Conservation (phyloP, 2,113 vertebrate genomes). For the Bos indicus region DNA sequence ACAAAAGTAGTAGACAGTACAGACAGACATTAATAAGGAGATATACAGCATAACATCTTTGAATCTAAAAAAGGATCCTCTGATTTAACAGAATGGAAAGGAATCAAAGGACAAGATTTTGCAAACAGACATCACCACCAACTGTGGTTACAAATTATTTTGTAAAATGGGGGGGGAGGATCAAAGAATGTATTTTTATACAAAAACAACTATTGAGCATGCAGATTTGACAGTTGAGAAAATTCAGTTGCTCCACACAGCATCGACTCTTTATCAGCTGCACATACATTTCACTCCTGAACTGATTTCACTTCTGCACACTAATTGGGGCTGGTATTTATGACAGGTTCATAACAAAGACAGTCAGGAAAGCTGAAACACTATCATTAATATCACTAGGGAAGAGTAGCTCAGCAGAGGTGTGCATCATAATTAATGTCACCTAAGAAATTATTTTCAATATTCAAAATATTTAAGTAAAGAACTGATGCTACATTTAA, state of each 20-base stretch:
- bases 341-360: constrained; percentile 45
- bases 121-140: neutral
- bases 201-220: constrained; percentile 37
- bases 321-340: constrained; percentile 64
- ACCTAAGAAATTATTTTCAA: constrained; percentile 62
- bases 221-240: constrained; percentile 53
- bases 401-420: constrained; percentile 52
- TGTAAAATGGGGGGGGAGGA: neutral
- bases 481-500: constrained; percentile 29
- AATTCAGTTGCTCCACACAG: constrained; percentile 39
- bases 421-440: constrained; percentile 60
- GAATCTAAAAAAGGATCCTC: neutral
- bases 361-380: constrained; percentile 32
- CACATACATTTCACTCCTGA: constrained; percentile 21
- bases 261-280: constrained; percentile 17
- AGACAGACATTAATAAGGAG: neutral
- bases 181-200: constrained; percentile 31
- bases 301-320: neutral
- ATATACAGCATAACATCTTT: no score
- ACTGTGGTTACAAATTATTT: constrained; percentile 30
- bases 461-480: constrained; percentile 62
- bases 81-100: neutral
- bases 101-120: constrained; percentile 28
- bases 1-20: neutral
- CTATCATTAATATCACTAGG: constrained; percentile 52